Base-by-base conservation (phyloP, 2,113 vertebrate species). In the Crotalus helleri region DNA sequence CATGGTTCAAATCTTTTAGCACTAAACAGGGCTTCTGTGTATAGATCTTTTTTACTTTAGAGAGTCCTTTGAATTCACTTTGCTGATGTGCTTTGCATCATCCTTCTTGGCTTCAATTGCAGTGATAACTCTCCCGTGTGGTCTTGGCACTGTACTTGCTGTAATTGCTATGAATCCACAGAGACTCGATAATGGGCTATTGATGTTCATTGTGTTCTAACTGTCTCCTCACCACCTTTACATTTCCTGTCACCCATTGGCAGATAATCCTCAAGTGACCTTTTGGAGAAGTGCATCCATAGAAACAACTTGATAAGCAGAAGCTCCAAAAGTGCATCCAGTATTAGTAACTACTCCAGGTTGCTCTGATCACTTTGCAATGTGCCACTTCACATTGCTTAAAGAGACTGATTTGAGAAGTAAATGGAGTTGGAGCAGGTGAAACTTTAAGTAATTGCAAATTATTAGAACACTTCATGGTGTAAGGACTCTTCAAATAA, bases 311-410 rank as follows among this genome's bases (percentile, higher is more conserved):
- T 95, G 88, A 94, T 61, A 95, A 95, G 96, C 96, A 95, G 94
- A 81, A 95, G 91, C 92, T 88, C 58, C 94, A 95, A 85, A 95
- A 97, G 97, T 96, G 95, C 74, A 96, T 96, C 97, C 89, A 97
- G 96, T 97, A 97, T 97, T 97, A 97, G 96, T 94, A 97, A 85
- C 96, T 97, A 92, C 96, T 96, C 95, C 95, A 95, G 95, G 95
- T 97, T 96, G 92, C 93, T 94, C 94, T 96, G 95, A 94, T 97
- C 95, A 92, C 89, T 92, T 96, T 95, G 94, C 96, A 92, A 95
- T 96, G 89, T 93, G 94, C 93, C 96, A 96, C 97, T 97, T 96
- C 95, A 97, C 74, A 93, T 92, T 93, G 94, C 85, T 96, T 96
- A 93, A 94, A 95, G 85, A 93, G 85, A 93, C 95, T 97, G 94